phyloP scores from a whole-genome alignment of 2,797 vertebrate species.

The Cichlasoma orientale region DNA sequence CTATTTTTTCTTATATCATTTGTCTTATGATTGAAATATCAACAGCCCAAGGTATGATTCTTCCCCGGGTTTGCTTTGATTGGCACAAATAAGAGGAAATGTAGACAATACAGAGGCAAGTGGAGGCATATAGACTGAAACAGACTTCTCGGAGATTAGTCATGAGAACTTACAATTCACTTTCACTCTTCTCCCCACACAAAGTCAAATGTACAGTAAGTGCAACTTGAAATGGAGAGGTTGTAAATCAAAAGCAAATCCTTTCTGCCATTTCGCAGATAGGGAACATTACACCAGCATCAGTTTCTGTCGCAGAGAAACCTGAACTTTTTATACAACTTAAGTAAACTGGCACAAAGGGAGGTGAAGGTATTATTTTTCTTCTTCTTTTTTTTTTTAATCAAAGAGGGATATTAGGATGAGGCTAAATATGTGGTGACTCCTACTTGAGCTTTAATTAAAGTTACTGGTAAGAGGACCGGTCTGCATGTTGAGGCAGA shows the following conservation, averaged over 20 bases:
- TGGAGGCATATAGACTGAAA: constrained; percentile 43
- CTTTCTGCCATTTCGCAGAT: neutral
- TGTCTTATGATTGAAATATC: constrained; percentile 55
- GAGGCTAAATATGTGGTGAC: constrained; percentile 53
- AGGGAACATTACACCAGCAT: neutral
- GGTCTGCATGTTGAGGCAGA: constrained; percentile 79
- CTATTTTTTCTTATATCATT: constrained; percentile 52
- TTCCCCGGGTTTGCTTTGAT: constrained; percentile 53
- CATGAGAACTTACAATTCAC: constrained; percentile 34
- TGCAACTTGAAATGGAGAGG: constrained; percentile 20
- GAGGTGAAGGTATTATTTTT: neutral
- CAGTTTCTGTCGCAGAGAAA: neutral
- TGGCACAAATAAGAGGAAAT: constrained; percentile 56
- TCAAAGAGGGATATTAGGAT: constrained; percentile 7
- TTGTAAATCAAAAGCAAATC: constrained; percentile 18
- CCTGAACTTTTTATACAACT: neutral
- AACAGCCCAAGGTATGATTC: constrained; percentile 44
- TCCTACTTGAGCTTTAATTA: constrained; percentile 73
- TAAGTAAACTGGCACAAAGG: neutral
- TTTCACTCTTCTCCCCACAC: constrained; percentile 16
- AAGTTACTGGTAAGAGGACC: constrained; percentile 66
- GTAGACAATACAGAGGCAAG: constrained; percentile 56
- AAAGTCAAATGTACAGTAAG: constrained; percentile 19
- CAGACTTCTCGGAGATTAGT: constrained; percentile 34
- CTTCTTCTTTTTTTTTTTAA: neutral